Percentiles rank a stretch among this genome's conserved stretches.
phyloP scores from a whole-genome alignment of 1,140 invertebrate genomes.

The Aphelinus atriplicis region DNA sequence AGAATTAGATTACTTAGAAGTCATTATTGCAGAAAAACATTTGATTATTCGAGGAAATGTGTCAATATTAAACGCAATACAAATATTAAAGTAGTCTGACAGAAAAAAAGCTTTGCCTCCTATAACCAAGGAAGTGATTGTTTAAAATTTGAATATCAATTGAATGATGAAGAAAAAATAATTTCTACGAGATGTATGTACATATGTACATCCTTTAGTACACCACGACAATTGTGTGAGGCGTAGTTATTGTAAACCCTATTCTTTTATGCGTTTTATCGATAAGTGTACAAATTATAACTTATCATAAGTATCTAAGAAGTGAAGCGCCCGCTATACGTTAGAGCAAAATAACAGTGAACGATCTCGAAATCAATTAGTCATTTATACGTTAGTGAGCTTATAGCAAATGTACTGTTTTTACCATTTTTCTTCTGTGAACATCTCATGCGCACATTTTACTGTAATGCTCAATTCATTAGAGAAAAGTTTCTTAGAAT shows the following conservation, averaged over 20 bases:
- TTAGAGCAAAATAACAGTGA: no score
- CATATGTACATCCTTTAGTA: neutral
- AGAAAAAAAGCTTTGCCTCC: slow-evolving; percentile 24
- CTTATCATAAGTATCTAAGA: neutral
- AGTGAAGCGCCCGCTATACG: no score
- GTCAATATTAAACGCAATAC: slow-evolving; percentile 28
- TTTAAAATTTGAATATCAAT: no score
- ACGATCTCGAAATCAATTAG: no score
- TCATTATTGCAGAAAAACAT: neutral
- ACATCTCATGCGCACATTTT: no score
- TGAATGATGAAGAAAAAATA: slow-evolving; percentile 15
- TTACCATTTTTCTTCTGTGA: no score
- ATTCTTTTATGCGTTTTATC: slow-evolving; percentile 28
- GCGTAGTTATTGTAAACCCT: slow-evolving; percentile 22
- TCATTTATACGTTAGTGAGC: no score
- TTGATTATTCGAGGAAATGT: slow-evolving; percentile 8
- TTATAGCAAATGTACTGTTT: no score
- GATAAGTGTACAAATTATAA: slow-evolving; percentile 29
- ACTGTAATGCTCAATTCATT: no score
- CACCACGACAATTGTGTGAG: neutral
- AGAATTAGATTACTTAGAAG: neutral
- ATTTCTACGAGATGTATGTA: slow-evolving; percentile 24
- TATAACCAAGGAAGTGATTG: slow-evolving; percentile 15
- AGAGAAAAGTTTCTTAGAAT: no score
- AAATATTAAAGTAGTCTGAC: slow-evolving; percentile 7